These are phyloP conservation scores for Diachrysia chrysitis DNA, from an alignment of 2,888 invertebrate genomes.

Conservation along the genomic window DNA sequence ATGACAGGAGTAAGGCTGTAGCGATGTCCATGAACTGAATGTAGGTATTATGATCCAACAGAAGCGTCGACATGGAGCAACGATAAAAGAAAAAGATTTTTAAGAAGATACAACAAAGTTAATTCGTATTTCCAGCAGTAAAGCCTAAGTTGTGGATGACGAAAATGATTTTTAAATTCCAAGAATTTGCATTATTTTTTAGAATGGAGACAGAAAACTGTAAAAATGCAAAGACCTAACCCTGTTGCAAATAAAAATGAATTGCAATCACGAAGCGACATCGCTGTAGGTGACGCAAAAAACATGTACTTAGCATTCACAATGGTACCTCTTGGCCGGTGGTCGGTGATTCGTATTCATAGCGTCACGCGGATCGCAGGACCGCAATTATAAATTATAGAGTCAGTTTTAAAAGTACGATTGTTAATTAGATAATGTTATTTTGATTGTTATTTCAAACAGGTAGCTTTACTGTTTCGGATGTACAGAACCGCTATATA, in stretches of 20 bases:
- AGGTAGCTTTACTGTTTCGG: constrained; percentile 38
- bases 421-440: constrained; percentile 56
- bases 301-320: constrained; percentile 60
- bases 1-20: not conserved
- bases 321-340: constrained; percentile 57
- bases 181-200: not conserved
- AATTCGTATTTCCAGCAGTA: too few relatives aligned
- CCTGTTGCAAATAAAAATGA: constrained; percentile 55
- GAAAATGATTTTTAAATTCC: not conserved
- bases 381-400: constrained; percentile 64
- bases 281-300: constrained; percentile 71
- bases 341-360: constrained; percentile 63
- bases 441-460: constrained; percentile 47
- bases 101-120: too few relatives aligned
- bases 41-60: not conserved
- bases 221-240: constrained; percentile 48
- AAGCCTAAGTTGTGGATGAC: too few relatives aligned
- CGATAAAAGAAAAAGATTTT: too few relatives aligned
- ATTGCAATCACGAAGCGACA: constrained; percentile 59
- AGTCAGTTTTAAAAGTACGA: constrained; percentile 53
- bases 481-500: constrained; percentile 34
- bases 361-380: constrained; percentile 34
- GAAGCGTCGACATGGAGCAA: not conserved
- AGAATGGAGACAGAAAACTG: not conserved
- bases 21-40: not conserved